Base-by-base conservation (phyloP, 2,888 invertebrate species). In the Leptopilina drosophilae region DNA sequence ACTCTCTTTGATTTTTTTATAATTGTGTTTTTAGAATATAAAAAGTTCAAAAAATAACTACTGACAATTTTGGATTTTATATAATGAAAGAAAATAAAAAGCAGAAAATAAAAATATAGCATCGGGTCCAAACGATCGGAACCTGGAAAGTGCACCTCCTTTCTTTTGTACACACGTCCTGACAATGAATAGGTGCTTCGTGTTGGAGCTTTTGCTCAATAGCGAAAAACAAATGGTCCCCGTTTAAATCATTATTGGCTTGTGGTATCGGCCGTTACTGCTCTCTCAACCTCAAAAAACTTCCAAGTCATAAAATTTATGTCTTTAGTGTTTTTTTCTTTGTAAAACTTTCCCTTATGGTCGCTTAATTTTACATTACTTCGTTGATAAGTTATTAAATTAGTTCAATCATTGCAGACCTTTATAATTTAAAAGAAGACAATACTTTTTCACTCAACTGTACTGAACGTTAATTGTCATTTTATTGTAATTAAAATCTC, bases 141-240 rank as follows among this genome's bases (percentile, higher is more conserved):
- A 73, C 26, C 73, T 56, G 56, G n/a, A 49, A 73, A 73, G 64
- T 78, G 81, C 83, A 82, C 80, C 86, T 85, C 82, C 83, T 83
- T 80, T 80, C 62, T 80, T 77, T 79, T 82, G 80, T 81, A 82
- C 59, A 78, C 80, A 69, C 77, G 77, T 82, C 80, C 69, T 15
- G 64, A 77, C 80, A 83, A 85, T 85, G 82, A 80, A 86, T 85
- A 83, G 86, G 81, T 76, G 82, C 84, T 78, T 80, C 80, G 77
- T 75, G 78, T 80, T 77, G 80, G 67, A 78, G 82, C 79, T 67
- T 81, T 77, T 78, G 80, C 78, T 81, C 82, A 85, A 87, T 87
- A 83, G 81, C 79, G 80, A 83, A 83, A 87, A 85, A 84, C 77
- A 81, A 84, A 86, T 82, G 78, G 79, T 78, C n/a, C 46, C 64